Evolutionary conservation across 2,888 invertebrate species (phyloP).

Genomic region (Napeogenes inachia): DNA sequence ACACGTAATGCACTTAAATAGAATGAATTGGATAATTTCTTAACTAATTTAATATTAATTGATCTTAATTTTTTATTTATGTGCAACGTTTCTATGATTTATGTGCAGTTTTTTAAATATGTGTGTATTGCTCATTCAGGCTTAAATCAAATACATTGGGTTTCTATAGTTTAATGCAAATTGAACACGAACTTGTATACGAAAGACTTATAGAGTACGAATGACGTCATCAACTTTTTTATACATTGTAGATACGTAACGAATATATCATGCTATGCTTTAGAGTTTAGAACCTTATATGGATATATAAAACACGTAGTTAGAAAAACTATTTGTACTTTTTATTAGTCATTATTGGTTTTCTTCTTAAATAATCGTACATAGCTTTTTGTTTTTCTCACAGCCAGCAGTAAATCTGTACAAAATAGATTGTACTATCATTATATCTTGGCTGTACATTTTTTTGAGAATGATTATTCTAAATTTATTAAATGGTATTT

Average conservation of each 20-base stretch:
- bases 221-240: constrained; percentile 49
- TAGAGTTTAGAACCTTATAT: constrained; percentile 8
- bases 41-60: too few relatives aligned
- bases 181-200: constrained; percentile 45
- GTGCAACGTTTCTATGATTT: too few relatives aligned
- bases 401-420: too few relatives aligned
- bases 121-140: constrained; percentile 8
- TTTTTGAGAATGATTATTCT: neutral
- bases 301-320: neutral
- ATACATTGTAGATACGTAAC: constrained; percentile 22
- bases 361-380: neutral
- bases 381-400: neutral
- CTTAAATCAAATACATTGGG: constrained; percentile 16
- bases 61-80: too few relatives aligned
- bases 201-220: constrained; percentile 51
- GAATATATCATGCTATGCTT: neutral
- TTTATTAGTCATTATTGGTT: neutral
- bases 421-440: too few relatives aligned
- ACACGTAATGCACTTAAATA: too few relatives aligned
- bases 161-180: constrained; percentile 49
- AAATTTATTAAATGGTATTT: neutral
- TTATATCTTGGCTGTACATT: neutral
- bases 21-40: too few relatives aligned
- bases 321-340: neutral
- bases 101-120: neutral